phyloP scores from a whole-genome alignment of 2,113 vertebrate species.

The Heterocephalus glaber region DNA sequence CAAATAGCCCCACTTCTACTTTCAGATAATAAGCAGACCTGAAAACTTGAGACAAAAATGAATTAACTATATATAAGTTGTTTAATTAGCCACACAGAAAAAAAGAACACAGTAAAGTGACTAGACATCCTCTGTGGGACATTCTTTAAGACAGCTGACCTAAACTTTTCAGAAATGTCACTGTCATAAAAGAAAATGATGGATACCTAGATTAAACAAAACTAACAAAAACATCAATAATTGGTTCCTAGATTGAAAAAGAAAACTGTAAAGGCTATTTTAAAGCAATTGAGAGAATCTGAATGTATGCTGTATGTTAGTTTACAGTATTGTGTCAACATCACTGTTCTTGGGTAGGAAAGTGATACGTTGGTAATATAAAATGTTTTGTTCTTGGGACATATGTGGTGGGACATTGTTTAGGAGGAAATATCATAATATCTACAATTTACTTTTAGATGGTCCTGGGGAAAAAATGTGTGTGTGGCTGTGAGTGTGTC shows the following conservation, averaged over 20 bases:
- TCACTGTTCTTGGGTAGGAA: constrained; percentile 15
- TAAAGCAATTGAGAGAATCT: not conserved
- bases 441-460: constrained; percentile 6
- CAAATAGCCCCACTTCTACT: not conserved
- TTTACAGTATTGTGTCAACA: not conserved
- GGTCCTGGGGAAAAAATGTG: not conserved
- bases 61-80: constrained; percentile 11
- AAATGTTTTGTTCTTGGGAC: not conserved
- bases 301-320: not conserved
- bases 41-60: constrained; percentile 29
- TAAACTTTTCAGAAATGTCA: not conserved
- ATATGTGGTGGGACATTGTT: not conserved
- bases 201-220: not conserved
- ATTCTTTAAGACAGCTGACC: not conserved
- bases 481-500: no score
- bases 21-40: not conserved
- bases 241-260: not conserved
- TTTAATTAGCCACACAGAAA: not conserved
- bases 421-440: not conserved
- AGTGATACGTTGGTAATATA: not conserved
- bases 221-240: not conserved
- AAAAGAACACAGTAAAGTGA: not conserved
- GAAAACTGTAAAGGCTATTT: not conserved
- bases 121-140: not conserved
- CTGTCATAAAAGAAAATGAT: not conserved